Evolutionary conservation across 2,113 vertebrate species (phyloP).

Genomic region (Cololabis saira): DNA sequence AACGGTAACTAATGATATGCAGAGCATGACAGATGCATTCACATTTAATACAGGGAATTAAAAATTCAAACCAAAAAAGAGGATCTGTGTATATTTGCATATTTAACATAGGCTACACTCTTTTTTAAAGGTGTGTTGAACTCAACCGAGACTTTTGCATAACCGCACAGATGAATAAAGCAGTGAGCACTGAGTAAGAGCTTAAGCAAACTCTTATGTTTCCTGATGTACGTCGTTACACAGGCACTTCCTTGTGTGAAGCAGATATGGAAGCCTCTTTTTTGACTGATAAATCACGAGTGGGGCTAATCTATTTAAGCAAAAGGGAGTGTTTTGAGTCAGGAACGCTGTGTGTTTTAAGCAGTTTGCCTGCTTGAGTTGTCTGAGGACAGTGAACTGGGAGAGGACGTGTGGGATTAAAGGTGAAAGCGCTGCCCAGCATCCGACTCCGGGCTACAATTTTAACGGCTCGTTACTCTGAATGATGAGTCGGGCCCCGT

Average conservation of each 20-base stretch:
- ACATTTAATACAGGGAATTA: conserved; percentile 25
- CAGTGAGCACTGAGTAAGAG: conserved; percentile 37
- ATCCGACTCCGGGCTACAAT: conserved; percentile 15
- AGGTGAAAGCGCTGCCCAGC: conserved; percentile 45
- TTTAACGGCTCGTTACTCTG: conserved; percentile 44
- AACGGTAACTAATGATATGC: conserved; percentile 31
- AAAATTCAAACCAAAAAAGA: conserved; percentile 5
- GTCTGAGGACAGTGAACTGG: conserved; percentile 27
- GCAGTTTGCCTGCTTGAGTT: conserved; percentile 29
- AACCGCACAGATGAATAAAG: conserved; percentile 25
- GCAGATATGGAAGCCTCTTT: conserved; percentile 49
- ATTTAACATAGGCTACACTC: conserved; percentile 24
- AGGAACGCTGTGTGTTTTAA: conserved; percentile 20
- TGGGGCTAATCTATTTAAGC: conserved; percentile 26
- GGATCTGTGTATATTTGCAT: conserved; percentile 27
- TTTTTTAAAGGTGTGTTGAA: conserved; percentile 20
- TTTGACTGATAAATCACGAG: conserved; percentile 56
- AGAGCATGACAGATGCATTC: conserved; percentile 21
- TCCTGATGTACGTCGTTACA: conserved; percentile 5
- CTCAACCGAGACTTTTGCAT: conserved; percentile 40
- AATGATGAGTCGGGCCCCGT: conserved; percentile 49
- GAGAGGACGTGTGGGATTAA: conserved; percentile 43
- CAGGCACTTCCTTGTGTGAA: no score
- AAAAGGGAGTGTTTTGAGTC: conserved; percentile 16
- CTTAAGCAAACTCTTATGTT: conserved; percentile 53